Base-by-base conservation (phyloP, 1,140 invertebrate genomes). In the Leptonema lineaticorne region DNA sequence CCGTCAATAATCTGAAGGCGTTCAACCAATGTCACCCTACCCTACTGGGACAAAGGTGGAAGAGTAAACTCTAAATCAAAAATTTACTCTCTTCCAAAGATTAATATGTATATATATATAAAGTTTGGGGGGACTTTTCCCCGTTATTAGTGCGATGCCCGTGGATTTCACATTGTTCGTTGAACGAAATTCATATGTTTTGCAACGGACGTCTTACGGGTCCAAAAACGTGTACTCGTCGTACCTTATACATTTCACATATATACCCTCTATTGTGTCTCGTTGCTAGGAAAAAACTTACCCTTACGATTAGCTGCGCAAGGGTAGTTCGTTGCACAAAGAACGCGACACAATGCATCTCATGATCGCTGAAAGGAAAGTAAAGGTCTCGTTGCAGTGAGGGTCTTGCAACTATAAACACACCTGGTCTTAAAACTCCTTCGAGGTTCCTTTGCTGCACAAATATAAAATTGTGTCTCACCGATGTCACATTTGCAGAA, bases 71-170 rank as follows among this genome's bases (percentile, higher is more conserved):
- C 26, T 30, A 62, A 68, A 71, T 71, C 65, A 58, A 67, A 62
- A 67, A 58, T 29, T 41, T 63, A 71, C 50, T 68, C 63, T 67
- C 63, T 57, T 59, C 64, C 60, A 46, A 68, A 67, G 69, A 71
- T 71, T 71, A 68, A 71, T 67, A 62, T 28, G 70, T 20, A 41
- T n/a, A 50, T 9, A 14, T 26, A 11, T 18, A 9, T 7, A 24
- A 56, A 8, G 27, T 46, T 9, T 20, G 27, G 33, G 0, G 22
- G 20, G 48, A 26, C 30, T 29, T 26, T 46, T n/a, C n/a, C n/a
- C n/a, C 29, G 16, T 57, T 58, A 20, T 26, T 20, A 18, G 22
- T 22, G 22, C 30, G 50, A 14, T 66, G 26, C 33, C 65, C 18
- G 16, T 11, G 65, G 45, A 56, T 24, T 16, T 24, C n/a, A 20